A percentile compares a stretch with the other conserved stretches of the same genome.
Conservation (phyloP, 2,113 vertebrate genomes). For the Reinhardtius hippoglossoides region DNA sequence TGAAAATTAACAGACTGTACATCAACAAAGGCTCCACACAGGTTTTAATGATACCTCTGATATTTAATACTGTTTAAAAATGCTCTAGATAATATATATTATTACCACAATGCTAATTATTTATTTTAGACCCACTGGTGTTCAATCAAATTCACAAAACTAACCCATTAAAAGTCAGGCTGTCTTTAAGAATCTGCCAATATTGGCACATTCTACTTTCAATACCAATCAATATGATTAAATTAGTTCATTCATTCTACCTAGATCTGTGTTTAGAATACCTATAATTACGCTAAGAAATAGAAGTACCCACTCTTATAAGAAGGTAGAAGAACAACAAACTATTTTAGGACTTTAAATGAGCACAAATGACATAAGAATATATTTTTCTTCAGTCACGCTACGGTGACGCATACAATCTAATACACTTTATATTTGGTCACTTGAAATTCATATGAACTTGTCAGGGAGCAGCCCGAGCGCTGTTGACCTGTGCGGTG, state of each 20-base stretch:
- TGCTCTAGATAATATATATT: slow-evolving; percentile 3
- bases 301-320: too few relatives aligned
- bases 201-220: too few relatives aligned
- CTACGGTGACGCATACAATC: slow-evolving; percentile 14
- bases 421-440: slow-evolving; percentile 19
- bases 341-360: neutral
- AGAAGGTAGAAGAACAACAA: neutral
- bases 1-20: neutral
- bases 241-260: neutral
- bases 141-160: neutral
- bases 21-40: neutral
- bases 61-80: neutral
- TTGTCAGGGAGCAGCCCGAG: slow-evolving; percentile 37
- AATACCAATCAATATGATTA: neutral
- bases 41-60: neutral
- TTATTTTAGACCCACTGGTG: neutral
- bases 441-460: slow-evolving; percentile 15
- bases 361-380: neutral
- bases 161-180: too few relatives aligned
- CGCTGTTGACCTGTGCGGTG: slow-evolving; percentile 36
- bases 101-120: neutral
- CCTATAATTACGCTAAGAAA: too few relatives aligned
- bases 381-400: neutral
- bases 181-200: too few relatives aligned
- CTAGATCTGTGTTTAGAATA: too few relatives aligned